These are phyloP conservation scores for Polyodon spathula DNA, from an alignment of 2,113 vertebrate species.

Conservation along the genomic window DNA sequence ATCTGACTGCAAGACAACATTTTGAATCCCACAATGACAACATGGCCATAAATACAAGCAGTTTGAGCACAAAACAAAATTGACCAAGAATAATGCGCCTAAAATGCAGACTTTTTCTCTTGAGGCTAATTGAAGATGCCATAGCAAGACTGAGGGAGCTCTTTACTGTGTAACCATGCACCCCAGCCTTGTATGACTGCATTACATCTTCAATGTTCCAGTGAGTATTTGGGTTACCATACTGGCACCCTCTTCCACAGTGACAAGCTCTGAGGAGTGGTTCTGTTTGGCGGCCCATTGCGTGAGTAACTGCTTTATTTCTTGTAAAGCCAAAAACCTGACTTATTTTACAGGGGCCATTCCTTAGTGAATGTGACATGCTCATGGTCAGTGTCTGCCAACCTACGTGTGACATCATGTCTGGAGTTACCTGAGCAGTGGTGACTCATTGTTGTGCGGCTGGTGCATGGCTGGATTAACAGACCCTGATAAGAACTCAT, in stretches of 20 bases:
- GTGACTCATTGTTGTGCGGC: no score
- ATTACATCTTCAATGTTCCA: slow-evolving; percentile 28
- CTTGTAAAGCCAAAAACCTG: slow-evolving; percentile 8
- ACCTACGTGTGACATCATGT: slow-evolving; percentile 26
- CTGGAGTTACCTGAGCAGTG: slow-evolving; percentile 18
- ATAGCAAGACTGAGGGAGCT: slow-evolving; percentile 28
- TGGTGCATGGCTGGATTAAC: no score
- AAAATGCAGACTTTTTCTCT: slow-evolving; percentile 27
- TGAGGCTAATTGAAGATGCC: slow-evolving; percentile 23
- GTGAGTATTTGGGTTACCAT: no score
- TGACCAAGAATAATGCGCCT: slow-evolving; percentile 11
- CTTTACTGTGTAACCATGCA: no score
- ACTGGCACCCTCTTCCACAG: no score
- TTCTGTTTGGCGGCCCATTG: slow-evolving; percentile 1
- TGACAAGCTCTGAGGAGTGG: slow-evolving; percentile 13
- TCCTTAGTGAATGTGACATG: slow-evolving; percentile 7
- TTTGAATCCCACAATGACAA: background rate
- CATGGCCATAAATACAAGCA: background rate
- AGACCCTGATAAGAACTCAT: no score
- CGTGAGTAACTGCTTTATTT: slow-evolving; percentile 8
- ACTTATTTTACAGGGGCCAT: slow-evolving; percentile 15
- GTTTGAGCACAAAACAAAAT: background rate
- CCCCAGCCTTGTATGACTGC: no score
- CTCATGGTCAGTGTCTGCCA: no score
- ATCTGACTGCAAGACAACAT: background rate